Percentiles rank a stretch among this genome's conserved stretches.
Conservation (phyloP, 2,113 vertebrate genomes). For the Pteronura brasiliensis region DNA sequence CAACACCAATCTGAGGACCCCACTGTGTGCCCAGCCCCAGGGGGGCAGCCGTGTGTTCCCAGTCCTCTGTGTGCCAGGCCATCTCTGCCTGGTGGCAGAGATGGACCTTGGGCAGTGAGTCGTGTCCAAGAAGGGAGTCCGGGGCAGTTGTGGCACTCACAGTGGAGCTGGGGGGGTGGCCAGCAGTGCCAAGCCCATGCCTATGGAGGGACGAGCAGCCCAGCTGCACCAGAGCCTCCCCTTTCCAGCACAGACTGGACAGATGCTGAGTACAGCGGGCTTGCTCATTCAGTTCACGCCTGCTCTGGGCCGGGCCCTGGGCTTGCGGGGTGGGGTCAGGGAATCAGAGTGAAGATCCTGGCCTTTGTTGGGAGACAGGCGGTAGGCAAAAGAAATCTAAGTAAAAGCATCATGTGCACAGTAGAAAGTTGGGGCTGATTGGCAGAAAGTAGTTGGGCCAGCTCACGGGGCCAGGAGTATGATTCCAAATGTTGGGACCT, state of each 20-base stretch:
- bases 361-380: background rate
- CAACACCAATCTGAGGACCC: background rate
- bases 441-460: background rate
- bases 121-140: background rate
- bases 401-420: fast-evolving
- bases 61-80: fast-evolving
- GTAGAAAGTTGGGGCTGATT: background rate
- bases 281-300: background rate
- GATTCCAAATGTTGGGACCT: background rate
- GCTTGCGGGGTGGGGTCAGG: too few relatives aligned
- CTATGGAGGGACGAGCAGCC: background rate
- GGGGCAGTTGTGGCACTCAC: fast-evolving
- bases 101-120: too few relatives aligned
- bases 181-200: too few relatives aligned
- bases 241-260: background rate
- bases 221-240: too few relatives aligned
- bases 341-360: background rate
- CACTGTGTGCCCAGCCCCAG: background rate
- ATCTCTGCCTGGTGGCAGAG: background rate
- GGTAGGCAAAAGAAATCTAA: too few relatives aligned
- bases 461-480: fast-evolving
- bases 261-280: fast-evolving
- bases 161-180: background rate
- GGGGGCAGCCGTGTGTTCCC: fast-evolving
- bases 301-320: background rate